Evolutionary conservation across 2,797 vertebrate genomes (phyloP).

Genomic region (Pseudocheirus occidentalis): DNA sequence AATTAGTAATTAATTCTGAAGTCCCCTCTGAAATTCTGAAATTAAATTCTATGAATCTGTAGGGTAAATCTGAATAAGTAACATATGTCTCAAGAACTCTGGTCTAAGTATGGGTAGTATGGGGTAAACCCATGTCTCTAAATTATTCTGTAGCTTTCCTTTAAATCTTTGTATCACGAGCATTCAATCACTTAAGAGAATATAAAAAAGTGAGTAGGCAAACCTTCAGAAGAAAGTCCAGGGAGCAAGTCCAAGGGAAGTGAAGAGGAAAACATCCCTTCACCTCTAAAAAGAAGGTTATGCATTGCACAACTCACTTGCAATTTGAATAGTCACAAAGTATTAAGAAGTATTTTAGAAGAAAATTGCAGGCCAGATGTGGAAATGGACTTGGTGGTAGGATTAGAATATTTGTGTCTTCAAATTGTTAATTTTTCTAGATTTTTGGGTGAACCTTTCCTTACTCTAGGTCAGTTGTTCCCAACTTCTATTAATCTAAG

Average conservation of each 20-base stretch:
- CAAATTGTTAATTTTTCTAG: not conserved
- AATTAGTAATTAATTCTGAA: not conserved
- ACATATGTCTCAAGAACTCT: not conserved
- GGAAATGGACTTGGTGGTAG: not conserved
- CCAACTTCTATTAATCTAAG: not conserved
- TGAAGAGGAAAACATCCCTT: not conserved
- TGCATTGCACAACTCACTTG: not conserved
- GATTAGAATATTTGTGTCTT: not conserved
- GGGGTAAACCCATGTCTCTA: not conserved
- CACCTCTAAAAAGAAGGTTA: not conserved
- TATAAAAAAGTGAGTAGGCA: not conserved
- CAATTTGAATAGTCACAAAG: not conserved
- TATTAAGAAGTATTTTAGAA: not conserved
- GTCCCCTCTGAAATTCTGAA: not conserved
- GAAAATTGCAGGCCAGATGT: not conserved
- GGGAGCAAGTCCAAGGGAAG: not conserved
- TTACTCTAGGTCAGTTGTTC: not conserved
- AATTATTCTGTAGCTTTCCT: not conserved
- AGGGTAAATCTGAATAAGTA: not conserved
- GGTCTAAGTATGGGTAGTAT: not conserved
- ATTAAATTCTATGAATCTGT: not conserved
- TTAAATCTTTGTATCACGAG: not conserved
- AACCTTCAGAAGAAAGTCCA: not conserved
- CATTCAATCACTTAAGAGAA: not conserved
- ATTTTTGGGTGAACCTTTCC: not conserved